Percentiles rank a stretch among this genome's conserved stretches.
Conservation (phyloP, 2,113 vertebrate species). For the Enhydra lutris region DNA sequence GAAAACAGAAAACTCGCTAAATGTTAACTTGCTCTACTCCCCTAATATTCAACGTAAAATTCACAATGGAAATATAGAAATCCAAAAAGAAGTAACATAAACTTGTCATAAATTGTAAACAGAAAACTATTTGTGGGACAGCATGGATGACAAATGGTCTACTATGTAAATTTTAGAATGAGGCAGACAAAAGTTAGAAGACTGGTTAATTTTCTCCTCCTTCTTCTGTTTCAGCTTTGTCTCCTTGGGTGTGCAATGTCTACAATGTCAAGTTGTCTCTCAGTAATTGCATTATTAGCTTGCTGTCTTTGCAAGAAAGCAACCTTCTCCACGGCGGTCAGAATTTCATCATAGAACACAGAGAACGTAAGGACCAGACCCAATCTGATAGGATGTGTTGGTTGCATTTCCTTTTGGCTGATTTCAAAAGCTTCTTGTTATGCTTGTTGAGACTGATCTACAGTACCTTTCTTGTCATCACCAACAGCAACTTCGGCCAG, state of each 20-base stretch:
- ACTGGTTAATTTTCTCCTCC: constrained; percentile 90
- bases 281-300: too few species aligned
- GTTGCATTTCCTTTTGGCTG: too few species aligned
- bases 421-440: too few species aligned
- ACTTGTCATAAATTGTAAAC: background rate
- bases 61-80: background rate
- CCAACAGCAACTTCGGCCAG: constrained; percentile 94
- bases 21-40: background rate
- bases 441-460: too few species aligned
- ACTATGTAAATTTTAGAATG: constrained; percentile 90
- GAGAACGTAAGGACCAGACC: too few species aligned
- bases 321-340: too few species aligned
- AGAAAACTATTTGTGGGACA: constrained; percentile 81
- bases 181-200: constrained; percentile 88
- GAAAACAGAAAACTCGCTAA: background rate
- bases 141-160: constrained; percentile 91
- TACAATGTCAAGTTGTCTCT: constrained; percentile 76
- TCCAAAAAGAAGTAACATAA: background rate
- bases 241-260: constrained; percentile 90
- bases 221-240: constrained; percentile 89
- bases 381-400: too few species aligned
- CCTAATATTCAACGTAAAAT: background rate
- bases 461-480: constrained; percentile 86
- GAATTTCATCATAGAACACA: too few species aligned
- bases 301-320: too few species aligned